Evolutionary conservation across 2,888 invertebrate genomes (phyloP).

Genomic region (Parochlus steinenii): DNA sequence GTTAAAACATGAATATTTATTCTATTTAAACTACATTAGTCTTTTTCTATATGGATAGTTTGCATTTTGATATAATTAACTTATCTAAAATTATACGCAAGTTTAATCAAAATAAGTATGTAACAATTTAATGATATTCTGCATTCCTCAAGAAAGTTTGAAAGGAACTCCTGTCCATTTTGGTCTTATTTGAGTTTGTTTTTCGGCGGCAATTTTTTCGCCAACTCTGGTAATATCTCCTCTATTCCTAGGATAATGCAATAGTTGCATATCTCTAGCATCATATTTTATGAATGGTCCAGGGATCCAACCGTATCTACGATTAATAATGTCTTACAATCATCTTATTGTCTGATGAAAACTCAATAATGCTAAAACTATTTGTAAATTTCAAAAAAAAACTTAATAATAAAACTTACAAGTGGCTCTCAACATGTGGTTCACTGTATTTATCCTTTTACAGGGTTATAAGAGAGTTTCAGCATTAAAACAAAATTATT

Average conservation of each 20-base stretch:
- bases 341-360: no score
- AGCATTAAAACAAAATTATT: no score
- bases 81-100: no score
- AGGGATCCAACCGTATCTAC: conserved; percentile 6
- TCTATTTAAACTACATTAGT: no score
- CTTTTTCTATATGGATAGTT: no score
- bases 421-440: conserved; percentile 9
- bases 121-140: no score
- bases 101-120: no score
- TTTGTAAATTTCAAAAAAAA: no score
- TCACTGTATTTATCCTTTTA: conserved; percentile 10
- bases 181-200: conserved; percentile 4
- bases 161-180: conserved; percentile 11
- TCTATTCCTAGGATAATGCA: conserved; percentile 3
- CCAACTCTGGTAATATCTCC: conserved; percentile 11
- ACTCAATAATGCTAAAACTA: no score
- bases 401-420: no score
- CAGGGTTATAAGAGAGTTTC: conserved; percentile 7
- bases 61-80: no score
- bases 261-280: conserved; percentile 4
- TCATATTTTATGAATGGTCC: conserved; percentile 8
- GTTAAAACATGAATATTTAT: no score
- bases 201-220: conserved; percentile 10
- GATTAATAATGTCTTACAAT: neutral
- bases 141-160: conserved; percentile 6